These are phyloP conservation scores for Serinus canaria DNA, from an alignment of 2,113 vertebrate species.

Conservation along the genomic window DNA sequence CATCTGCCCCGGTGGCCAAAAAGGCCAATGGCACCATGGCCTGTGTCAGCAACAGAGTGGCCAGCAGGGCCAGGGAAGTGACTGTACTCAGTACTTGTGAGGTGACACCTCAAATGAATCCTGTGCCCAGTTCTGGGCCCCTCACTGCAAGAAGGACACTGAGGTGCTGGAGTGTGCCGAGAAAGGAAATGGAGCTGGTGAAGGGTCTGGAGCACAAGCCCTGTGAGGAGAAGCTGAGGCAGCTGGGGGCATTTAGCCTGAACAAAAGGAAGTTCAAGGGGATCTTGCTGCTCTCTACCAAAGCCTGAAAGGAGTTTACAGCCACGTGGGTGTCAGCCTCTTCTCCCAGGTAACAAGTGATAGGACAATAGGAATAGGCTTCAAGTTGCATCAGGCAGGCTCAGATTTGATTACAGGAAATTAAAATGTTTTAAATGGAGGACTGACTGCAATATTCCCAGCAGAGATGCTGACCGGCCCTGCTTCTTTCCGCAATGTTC, in stretches of 20 bases:
- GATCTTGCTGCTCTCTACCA: neutral
- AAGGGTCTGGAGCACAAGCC: neutral
- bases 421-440: neutral
- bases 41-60: neutral
- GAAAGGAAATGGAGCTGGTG: neutral
- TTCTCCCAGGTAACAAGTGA: neutral
- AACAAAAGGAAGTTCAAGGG: neutral
- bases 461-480: neutral
- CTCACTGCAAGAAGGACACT: neutral
- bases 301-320: neutral
- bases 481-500: neutral
- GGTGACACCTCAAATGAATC: rapidly evolving
- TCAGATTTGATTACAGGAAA: neutral
- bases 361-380: neutral
- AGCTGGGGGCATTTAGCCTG: neutral
- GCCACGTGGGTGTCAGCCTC: neutral
- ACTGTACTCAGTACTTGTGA: neutral
- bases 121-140: neutral
- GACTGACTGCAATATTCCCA: neutral
- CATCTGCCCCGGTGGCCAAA: neutral
- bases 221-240: neutral
- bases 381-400: neutral
- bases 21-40: neutral
- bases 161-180: neutral
- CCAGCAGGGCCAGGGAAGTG: neutral